phyloP scores from a whole-genome alignment of 2,888 invertebrate genomes.

The Anarsia innoxiella region DNA sequence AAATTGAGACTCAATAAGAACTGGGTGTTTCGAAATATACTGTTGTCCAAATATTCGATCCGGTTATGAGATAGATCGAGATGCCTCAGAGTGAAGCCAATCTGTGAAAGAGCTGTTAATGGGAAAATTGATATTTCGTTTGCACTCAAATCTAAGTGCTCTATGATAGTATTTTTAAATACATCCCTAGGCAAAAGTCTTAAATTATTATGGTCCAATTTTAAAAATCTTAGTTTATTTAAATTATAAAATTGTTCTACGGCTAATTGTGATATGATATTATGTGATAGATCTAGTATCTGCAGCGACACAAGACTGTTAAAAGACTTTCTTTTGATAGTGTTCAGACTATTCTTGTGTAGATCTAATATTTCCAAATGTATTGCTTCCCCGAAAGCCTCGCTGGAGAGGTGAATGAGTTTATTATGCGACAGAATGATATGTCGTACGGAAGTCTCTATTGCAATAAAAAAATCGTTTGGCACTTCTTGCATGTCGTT shows the following conservation, averaged over 20 bases:
- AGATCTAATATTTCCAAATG: slow-evolving; percentile 84
- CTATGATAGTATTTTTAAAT: slow-evolving; percentile 85
- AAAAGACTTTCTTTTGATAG: slow-evolving; percentile 84
- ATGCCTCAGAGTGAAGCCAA: slow-evolving; percentile 85
- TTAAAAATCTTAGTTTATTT: slow-evolving; percentile 82
- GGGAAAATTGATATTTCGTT: slow-evolving; percentile 89
- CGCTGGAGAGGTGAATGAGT: slow-evolving; percentile 80
- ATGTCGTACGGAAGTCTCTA: slow-evolving; percentile 78
- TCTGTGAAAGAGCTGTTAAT: slow-evolving; percentile 83
- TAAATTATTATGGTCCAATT: slow-evolving; percentile 82
- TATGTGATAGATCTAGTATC: slow-evolving; percentile 85
- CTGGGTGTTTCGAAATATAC: slow-evolving; percentile 89
- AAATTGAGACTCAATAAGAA: slow-evolving; percentile 85
- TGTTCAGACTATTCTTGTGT: slow-evolving; percentile 82
- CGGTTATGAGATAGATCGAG: slow-evolving; percentile 86
- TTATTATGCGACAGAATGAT: slow-evolving; percentile 85
- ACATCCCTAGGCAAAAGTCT: slow-evolving; percentile 84
- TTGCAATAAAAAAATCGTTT: slow-evolving; percentile 77
- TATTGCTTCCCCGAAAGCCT: slow-evolving; percentile 82
- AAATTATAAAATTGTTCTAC: slow-evolving; percentile 87
- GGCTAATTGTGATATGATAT: slow-evolving; percentile 83
- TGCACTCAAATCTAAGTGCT: slow-evolving; percentile 85
- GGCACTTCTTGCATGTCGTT: slow-evolving; percentile 81
- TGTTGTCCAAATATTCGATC: slow-evolving; percentile 90
- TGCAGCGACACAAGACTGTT: slow-evolving; percentile 84